Percentiles rank a stretch among this genome's conserved stretches.
Evolutionary conservation across 1,140 invertebrate species (phyloP).

Genomic region (Zaprionus taronus): DNA sequence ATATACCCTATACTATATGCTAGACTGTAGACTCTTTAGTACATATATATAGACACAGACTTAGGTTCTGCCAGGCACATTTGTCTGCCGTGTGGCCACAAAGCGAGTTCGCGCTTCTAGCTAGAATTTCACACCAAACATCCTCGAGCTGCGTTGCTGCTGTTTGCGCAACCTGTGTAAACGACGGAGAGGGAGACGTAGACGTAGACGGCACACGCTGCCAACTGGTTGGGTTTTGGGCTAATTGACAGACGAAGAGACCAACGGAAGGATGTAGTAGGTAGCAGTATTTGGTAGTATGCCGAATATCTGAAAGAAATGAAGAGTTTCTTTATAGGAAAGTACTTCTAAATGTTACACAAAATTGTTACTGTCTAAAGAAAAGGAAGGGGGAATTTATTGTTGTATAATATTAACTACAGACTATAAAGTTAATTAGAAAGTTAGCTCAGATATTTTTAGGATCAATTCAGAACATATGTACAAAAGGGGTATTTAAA

Average conservation of each 20-base stretch:
- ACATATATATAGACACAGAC: neutral
- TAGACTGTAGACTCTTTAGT: neutral
- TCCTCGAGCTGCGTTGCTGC: neutral
- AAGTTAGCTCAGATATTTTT: no score
- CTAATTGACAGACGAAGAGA: neutral
- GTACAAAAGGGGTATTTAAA: no score
- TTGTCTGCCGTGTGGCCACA: constrained; percentile 42
- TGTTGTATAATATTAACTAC: no score
- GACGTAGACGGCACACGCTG: constrained; percentile 1
- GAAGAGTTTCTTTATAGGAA: no score
- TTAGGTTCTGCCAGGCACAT: constrained; percentile 16
- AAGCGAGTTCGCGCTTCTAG: constrained; percentile 29
- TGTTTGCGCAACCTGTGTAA: constrained; percentile 73
- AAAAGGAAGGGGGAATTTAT: no score
- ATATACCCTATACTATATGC: constrained; percentile 1
- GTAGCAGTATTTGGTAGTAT: neutral
- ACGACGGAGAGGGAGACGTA: constrained; percentile 25
- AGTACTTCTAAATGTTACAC: no score
- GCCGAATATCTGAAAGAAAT: neutral
- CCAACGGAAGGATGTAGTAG: neutral
- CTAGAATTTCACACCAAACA: constrained; percentile 62
- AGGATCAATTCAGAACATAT: no score
- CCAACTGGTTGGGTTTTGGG: constrained; percentile 44
- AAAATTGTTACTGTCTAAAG: no score
- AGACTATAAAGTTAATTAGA: no score